Evolutionary conservation across 1,140 invertebrate genomes (phyloP).

Genomic region (Steinernema feltiae): DNA sequence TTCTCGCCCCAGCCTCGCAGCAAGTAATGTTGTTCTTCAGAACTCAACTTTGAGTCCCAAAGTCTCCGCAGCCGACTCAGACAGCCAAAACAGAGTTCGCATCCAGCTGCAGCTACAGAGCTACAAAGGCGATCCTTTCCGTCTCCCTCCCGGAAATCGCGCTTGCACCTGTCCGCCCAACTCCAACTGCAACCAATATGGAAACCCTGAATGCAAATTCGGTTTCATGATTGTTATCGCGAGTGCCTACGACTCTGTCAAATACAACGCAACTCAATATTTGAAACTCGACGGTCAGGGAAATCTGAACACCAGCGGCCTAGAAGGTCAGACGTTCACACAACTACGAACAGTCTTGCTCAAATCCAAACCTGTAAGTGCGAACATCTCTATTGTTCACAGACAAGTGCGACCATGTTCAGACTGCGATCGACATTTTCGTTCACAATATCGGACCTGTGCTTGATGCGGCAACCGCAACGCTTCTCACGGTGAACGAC

Average conservation of each 20-base stretch:
- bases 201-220: not conserved
- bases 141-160: not conserved
- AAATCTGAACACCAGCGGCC: not conserved
- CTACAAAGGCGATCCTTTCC: not conserved
- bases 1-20: not conserved
- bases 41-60: not conserved
- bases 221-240: slow-evolving; percentile 2
- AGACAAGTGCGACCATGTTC: not conserved
- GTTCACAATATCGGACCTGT: not conserved
- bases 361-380: not conserved
- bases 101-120: not conserved
- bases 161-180: not conserved
- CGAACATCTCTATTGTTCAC: not conserved
- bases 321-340: not conserved
- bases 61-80: not conserved
- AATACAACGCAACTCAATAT: not conserved
- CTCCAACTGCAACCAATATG: not conserved
- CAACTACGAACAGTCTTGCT: not conserved
- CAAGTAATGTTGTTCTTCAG: not conserved
- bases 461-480: not conserved
- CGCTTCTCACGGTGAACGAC: not conserved
- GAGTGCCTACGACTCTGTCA: not conserved
- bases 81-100: not conserved
- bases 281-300: not conserved
- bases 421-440: not conserved